Evolutionary conservation across 2,113 vertebrate genomes (phyloP).

Genomic region (Cranoglanis bouderius): DNA sequence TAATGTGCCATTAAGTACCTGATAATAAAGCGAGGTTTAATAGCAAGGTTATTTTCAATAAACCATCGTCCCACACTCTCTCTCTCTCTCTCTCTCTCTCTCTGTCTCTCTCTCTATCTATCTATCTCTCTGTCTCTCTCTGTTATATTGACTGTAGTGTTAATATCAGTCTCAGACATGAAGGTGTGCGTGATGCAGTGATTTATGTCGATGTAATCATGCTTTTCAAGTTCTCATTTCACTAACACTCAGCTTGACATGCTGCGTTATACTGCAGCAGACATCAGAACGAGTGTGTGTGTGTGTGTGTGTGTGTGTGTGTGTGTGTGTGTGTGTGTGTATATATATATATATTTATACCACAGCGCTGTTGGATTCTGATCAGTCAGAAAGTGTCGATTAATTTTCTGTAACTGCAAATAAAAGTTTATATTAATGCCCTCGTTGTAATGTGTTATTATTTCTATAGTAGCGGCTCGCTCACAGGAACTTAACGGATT

Average conservation of each 20-base stretch:
- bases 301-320: too few species aligned
- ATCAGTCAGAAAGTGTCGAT: background rate
- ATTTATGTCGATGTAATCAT: background rate
- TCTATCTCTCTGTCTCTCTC: background rate
- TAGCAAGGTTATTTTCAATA: background rate
- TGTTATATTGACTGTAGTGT: background rate
- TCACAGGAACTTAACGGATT: background rate
- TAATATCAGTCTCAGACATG: background rate
- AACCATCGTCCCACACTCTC: background rate
- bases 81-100: background rate
- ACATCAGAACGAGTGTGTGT: background rate
- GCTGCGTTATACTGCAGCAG: too few species aligned
- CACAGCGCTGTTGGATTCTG: background rate
- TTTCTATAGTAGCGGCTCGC: too few species aligned
- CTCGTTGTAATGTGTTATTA: too few species aligned
- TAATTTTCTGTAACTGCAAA: too few species aligned
- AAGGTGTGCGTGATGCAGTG: background rate
- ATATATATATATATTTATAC: background rate
- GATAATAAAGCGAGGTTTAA: background rate
- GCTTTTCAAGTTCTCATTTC: background rate
- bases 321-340: background rate
- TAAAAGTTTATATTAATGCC: too few species aligned
- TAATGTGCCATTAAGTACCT: background rate
- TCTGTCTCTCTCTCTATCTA: background rate
- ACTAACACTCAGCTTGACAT: background rate